Percentiles rank a stretch among this genome's conserved stretches.
phyloP scores from a whole-genome alignment of 2,113 vertebrate species.

The Siniperca chuatsi region DNA sequence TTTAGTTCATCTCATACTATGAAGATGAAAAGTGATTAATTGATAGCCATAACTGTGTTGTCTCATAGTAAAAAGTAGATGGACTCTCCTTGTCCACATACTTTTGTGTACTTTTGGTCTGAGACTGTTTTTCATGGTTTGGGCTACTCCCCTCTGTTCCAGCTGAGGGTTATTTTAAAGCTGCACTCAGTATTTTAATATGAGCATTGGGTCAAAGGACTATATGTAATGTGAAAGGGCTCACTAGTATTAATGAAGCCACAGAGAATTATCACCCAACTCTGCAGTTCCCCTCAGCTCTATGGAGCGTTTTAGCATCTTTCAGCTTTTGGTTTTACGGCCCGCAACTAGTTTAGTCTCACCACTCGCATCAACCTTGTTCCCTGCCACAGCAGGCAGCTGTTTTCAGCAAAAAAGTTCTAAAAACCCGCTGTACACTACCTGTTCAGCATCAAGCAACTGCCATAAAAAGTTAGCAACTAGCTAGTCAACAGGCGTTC shows the following conservation, averaged over 20 bases:
- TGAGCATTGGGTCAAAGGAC: background rate
- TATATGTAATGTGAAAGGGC: background rate
- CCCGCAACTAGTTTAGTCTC: no score
- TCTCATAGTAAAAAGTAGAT: background rate
- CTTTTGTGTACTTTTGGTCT: background rate
- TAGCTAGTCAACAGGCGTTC: background rate
- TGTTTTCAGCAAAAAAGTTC: no score
- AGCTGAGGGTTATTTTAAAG: background rate
- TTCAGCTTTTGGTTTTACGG: no score
- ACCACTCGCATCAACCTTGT: no score
- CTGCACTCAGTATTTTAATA: background rate
- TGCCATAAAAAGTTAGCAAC: no score
- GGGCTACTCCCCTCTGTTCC: background rate
- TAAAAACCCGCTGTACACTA: no score
- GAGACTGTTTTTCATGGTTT: background rate
- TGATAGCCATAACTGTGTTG: background rate
- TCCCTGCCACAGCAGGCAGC: no score
- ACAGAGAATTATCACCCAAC: no score
- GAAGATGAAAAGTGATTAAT: background rate
- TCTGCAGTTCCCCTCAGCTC: no score
- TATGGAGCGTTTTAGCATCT: no score
- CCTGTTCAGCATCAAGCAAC: no score
- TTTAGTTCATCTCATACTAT: background rate
- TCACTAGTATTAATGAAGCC: no score
- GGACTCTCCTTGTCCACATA: background rate